These are phyloP conservation scores for Oreochromis niloticus DNA, from an alignment of 2,113 vertebrate genomes.

Conservation along the genomic window DNA sequence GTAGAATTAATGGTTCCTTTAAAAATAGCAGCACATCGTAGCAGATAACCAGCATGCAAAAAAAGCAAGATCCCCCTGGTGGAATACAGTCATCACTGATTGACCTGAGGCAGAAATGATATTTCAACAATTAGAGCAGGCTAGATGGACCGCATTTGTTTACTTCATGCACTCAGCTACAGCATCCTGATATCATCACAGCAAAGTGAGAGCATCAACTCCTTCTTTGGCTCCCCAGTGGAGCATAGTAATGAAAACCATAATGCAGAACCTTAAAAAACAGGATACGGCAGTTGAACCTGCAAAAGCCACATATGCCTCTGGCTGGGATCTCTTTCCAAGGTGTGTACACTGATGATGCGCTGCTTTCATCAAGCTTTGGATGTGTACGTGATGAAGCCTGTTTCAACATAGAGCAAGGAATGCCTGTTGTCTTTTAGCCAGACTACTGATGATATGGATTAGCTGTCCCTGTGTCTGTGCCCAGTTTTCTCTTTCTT, in stretches of 20 bases:
- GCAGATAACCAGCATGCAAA: not conserved
- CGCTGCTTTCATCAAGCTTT: not conserved
- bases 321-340: not conserved
- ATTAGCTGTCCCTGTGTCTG: constrained; percentile 30
- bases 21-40: not conserved
- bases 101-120: not conserved
- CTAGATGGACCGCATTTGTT: not conserved
- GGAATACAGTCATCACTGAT: not conserved
- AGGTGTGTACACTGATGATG: not conserved
- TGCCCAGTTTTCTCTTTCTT: not conserved
- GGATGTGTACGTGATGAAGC: not conserved
- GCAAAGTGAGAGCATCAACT: not conserved
- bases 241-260: not conserved
- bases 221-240: not conserved
- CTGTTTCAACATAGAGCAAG: constrained; percentile 3
- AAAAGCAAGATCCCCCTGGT: not conserved
- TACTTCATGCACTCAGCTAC: not conserved
- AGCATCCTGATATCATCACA: not conserved
- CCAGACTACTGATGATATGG: constrained; percentile 25
- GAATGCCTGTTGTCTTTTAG: constrained; percentile 3
- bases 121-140: not conserved
- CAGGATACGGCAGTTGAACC: not conserved
- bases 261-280: not conserved
- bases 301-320: not conserved
- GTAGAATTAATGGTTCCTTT: not conserved